Conservation (phyloP, 2,797 vertebrate species). For the Eulemur coronatus region DNA sequence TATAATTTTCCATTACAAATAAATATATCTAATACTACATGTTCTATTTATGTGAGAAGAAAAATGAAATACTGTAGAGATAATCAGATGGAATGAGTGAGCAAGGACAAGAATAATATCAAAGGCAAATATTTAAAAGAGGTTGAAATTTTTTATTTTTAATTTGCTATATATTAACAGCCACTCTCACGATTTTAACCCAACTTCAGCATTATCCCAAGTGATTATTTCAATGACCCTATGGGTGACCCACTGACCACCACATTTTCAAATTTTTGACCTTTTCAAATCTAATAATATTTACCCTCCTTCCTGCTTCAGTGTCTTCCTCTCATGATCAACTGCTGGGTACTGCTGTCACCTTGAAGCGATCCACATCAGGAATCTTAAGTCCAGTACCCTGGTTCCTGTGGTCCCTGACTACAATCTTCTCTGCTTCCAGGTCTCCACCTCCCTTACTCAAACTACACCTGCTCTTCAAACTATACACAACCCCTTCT, state of each 20-base stretch:
- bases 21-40: slow-evolving; percentile 45
- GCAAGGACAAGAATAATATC: background rate
- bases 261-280: background rate
- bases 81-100: slow-evolving; percentile 3
- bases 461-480: background rate
- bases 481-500: background rate
- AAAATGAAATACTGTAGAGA: slow-evolving; percentile 34
- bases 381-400: background rate
- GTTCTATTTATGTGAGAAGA: slow-evolving; percentile 12
- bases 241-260: background rate
- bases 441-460: background rate
- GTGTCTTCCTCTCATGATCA: background rate
- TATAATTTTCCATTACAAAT: slow-evolving; percentile 56
- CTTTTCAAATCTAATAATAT: background rate
- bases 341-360: background rate
- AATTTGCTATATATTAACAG: background rate
- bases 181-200: background rate
- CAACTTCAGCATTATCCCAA: background rate
- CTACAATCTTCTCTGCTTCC: background rate
- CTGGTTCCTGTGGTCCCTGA: background rate
- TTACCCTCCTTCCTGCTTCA: background rate
- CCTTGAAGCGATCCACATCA: background rate
- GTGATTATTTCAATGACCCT: background rate
- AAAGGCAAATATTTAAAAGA: slow-evolving; percentile 38
- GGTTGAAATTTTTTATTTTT: background rate